Percentiles rank a stretch among this genome's conserved stretches.
Evolutionary conservation across 2,888 invertebrate genomes (phyloP).

Genomic region (Cryptocephalus primarius): DNA sequence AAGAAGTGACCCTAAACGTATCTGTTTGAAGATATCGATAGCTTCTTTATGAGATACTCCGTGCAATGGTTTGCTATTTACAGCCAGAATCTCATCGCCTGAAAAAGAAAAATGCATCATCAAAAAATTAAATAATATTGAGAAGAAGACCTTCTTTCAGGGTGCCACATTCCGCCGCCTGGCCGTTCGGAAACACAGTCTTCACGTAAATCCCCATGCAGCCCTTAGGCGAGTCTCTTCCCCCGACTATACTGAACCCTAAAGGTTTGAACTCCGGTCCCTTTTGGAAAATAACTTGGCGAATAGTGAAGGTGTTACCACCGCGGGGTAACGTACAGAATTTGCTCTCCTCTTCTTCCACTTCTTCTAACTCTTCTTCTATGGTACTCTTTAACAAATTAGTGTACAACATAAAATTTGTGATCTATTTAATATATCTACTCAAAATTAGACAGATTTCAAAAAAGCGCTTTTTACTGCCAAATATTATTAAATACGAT

Average conservation of each 20-base stretch:
- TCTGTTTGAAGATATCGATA: slow-evolving; percentile 67
- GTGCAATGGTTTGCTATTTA: slow-evolving; percentile 67
- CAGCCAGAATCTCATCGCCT: slow-evolving; percentile 74
- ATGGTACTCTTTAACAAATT: slow-evolving; percentile 21
- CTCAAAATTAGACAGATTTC: no score
- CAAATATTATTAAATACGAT: no score
- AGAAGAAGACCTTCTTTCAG: slow-evolving; percentile 65
- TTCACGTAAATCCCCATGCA: slow-evolving; percentile 84
- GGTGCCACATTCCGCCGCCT: slow-evolving; percentile 74
- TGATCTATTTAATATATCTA: no score
- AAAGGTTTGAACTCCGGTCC: slow-evolving; percentile 75
- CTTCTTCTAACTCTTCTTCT: slow-evolving; percentile 39
- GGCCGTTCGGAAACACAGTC: slow-evolving; percentile 75
- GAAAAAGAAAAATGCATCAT: slow-evolving; percentile 17
- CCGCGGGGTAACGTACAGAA: slow-evolving; percentile 50
- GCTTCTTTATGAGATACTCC: slow-evolving; percentile 71
- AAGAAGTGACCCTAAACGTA: slow-evolving; percentile 64
- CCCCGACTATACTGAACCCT: slow-evolving; percentile 85
- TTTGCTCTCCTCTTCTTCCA: slow-evolving; percentile 43
- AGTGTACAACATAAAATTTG: no score
- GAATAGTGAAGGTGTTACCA: slow-evolving; percentile 44
- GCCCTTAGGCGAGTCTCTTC: slow-evolving; percentile 77
- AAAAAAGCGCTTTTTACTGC: no score
- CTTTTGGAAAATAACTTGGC: slow-evolving; percentile 53
- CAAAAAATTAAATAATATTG: background rate